Evolutionary conservation across 2,113 vertebrate genomes (phyloP).

Genomic region (Lepus europaeus): DNA sequence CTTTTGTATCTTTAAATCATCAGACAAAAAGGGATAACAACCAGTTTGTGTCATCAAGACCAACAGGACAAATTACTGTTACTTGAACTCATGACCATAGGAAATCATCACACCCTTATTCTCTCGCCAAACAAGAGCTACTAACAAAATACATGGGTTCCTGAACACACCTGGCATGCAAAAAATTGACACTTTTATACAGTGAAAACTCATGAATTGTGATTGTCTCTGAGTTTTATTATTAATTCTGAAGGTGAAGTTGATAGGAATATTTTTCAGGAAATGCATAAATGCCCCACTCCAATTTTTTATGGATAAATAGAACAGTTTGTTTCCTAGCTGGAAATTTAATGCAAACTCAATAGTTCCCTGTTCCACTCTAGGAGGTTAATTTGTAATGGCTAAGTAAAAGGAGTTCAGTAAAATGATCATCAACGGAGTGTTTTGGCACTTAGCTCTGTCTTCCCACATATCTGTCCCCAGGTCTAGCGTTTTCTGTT

Average conservation of each 20-base stretch:
- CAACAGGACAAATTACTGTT: neutral
- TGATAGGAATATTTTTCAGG: neutral
- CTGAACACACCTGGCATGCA: neutral
- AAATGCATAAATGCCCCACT: neutral
- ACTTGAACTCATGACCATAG: neutral
- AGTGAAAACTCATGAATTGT: neutral
- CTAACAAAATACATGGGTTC: neutral
- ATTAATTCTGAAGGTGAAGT: constrained; percentile 5
- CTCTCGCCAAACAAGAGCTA: no score
- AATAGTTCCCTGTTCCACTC: neutral
- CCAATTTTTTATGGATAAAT: neutral
- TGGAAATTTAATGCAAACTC: neutral
- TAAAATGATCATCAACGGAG: neutral
- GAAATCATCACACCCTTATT: neutral
- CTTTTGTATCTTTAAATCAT: constrained; percentile 1
- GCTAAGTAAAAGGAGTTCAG: neutral
- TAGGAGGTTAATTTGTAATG: neutral
- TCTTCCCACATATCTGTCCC: neutral
- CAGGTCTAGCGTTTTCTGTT: neutral
- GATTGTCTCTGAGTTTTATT: neutral
- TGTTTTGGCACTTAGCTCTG: neutral
- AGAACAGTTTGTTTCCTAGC: neutral
- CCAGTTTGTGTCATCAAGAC: neutral
- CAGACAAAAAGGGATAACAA: neutral
- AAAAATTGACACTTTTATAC: neutral